A percentile compares a stretch with the other conserved stretches of the same genome.
These are phyloP conservation scores for Heterodera schachtii DNA, from an alignment of 1,140 invertebrate species.

Conservation along the genomic window DNA sequence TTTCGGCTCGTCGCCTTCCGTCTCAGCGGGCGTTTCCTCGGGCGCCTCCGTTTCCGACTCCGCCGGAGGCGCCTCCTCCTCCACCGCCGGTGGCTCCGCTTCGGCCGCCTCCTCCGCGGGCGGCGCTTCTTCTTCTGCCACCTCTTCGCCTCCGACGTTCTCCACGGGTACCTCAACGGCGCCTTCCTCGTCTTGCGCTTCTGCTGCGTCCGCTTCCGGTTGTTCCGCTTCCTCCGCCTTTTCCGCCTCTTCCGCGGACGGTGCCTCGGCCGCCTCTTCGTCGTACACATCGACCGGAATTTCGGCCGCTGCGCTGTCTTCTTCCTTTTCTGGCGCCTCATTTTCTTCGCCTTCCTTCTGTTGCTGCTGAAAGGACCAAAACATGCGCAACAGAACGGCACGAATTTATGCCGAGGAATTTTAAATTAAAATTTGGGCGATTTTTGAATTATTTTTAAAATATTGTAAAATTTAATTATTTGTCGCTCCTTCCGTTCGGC, in stretches of 20 bases:
- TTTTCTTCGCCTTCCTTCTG: slow-evolving; percentile 19
- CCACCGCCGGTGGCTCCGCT: slow-evolving; percentile 40
- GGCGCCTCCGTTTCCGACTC: not conserved
- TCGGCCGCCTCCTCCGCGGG: no score
- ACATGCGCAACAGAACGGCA: not conserved
- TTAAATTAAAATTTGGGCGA: no score
- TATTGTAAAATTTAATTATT: no score
- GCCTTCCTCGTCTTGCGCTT: slow-evolving; percentile 8
- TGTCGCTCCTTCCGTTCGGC: no score
- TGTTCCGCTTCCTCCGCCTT: slow-evolving; percentile 13
- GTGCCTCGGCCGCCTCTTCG: slow-evolving; percentile 42
- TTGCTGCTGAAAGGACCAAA: not conserved
- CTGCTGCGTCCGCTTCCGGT: slow-evolving; percentile 26
- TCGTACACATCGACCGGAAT: slow-evolving; percentile 46
- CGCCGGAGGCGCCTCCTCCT: slow-evolving; percentile 27
- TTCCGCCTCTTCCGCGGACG: slow-evolving; percentile 31
- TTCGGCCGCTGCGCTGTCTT: slow-evolving; percentile 39
- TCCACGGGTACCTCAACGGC: slow-evolving; percentile 10
- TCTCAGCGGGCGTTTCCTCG: not conserved
- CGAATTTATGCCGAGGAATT: no score
- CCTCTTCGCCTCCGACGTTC: slow-evolving; percentile 8
- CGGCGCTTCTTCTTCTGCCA: no score
- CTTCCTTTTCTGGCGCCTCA: slow-evolving; percentile 23
- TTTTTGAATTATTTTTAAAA: no score
- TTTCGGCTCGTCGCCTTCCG: not conserved